These are phyloP conservation scores for Premnoplex brunnescens DNA, from an alignment of 2,797 vertebrate genomes.

Conservation along the genomic window DNA sequence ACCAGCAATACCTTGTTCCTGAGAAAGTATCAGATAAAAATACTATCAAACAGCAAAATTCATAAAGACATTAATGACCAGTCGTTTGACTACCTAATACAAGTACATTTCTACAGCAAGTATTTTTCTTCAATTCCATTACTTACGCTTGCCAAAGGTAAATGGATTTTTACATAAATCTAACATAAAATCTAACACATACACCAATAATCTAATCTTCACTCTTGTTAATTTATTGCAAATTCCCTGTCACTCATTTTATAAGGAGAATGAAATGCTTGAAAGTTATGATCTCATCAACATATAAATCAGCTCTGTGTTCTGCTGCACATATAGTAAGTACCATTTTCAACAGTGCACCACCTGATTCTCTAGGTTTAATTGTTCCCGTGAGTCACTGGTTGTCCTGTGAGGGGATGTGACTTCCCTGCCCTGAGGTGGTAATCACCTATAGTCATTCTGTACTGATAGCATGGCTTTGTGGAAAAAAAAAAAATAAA, in stretches of 20 bases:
- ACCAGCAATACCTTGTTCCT: not conserved
- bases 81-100: not conserved
- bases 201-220: not conserved
- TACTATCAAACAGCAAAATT: not conserved
- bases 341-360: not conserved
- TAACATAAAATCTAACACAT: not conserved
- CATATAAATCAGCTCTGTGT: not conserved
- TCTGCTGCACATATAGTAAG: not conserved
- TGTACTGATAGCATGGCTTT: not conserved
- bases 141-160: not conserved
- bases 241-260: not conserved
- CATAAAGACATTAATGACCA: not conserved
- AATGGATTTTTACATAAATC: not conserved
- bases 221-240: not conserved
- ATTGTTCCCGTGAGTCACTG: not conserved
- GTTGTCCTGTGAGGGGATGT: not conserved
- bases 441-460: not conserved
- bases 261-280: not conserved
- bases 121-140: not conserved
- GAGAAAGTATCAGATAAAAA: not conserved
- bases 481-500: not conserved
- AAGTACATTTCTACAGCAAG: not conserved
- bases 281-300: not conserved
- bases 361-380: not conserved
- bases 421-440: not conserved